These are phyloP conservation scores for Oppia nitens DNA, from an alignment of 1,140 invertebrate species.

Conservation along the genomic window DNA sequence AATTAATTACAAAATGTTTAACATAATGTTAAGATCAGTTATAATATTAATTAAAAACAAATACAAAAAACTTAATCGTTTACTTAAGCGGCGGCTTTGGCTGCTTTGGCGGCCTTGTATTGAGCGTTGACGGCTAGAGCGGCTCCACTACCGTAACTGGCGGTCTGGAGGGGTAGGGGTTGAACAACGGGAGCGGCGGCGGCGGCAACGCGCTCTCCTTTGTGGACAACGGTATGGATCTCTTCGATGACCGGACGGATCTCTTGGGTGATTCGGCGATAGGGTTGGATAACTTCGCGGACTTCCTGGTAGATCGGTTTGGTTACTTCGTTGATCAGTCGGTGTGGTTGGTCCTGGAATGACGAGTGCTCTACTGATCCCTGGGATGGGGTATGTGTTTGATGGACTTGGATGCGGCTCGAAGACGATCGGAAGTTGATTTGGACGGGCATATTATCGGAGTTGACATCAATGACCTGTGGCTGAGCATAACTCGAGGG, in stretches of 20 bases:
- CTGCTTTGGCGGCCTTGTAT: no score
- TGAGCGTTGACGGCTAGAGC: no score
- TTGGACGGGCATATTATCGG: slow-evolving; percentile 2
- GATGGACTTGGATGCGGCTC: slow-evolving; percentile 4
- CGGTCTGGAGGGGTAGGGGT: no score
- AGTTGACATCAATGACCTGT: slow-evolving; percentile 4
- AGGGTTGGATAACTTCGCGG: neutral
- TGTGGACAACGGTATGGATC: slow-evolving; percentile 1
- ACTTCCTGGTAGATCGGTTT: slow-evolving; percentile 1
- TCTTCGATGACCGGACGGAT: slow-evolving; percentile 11
- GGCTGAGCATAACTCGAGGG: neutral
- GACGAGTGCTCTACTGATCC: slow-evolving; percentile 8
- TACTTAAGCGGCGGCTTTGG: no score
- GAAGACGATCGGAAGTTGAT: slow-evolving; percentile 2
- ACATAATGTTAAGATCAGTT: no score
- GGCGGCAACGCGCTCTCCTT: neutral
- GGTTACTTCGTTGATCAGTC: neutral
- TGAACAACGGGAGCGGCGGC: no score
- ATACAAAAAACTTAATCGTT: no score
- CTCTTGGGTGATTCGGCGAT: slow-evolving; percentile 1
- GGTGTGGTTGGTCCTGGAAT: neutral
- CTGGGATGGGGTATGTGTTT: slow-evolving; percentile 9
- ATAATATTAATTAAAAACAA: no score
- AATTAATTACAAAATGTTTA: no score
- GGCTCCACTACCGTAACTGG: no score